Evolutionary conservation across 2,113 vertebrate genomes (phyloP), one percentile per base, ranked within the genome.

Genomic region (Phocoena sinus): DNA sequence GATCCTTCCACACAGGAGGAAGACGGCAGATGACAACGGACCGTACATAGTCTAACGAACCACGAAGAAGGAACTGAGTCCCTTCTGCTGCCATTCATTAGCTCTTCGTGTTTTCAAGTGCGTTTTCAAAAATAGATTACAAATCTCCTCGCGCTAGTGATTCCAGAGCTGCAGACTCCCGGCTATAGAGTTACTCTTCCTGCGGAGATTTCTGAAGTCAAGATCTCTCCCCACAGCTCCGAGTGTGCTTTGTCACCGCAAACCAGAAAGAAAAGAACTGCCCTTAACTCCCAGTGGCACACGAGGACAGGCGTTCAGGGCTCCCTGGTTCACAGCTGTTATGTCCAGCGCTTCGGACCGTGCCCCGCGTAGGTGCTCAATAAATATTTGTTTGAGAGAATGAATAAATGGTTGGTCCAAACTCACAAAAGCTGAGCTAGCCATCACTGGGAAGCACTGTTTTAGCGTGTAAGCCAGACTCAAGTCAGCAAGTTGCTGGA

Each of bases 401-500:
- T 6, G n/a, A 21, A 2, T 10, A 56, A 17, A n/a, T 28, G 17
- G 11, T 20, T 41, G 36, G 53, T 71, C 18, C 44, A 86, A 36
- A 65, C 14, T 31, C 80, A 60, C 50, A 38, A 50, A 68, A 60
- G 7, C 15, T 6, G 47, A 84, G 70, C 85, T 28, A 62, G 13
- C 12, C 36, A 13, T 36, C 76, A 25, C 15, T 7, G 38, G 87
- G 56, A 36, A 25, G 18, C 0, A 1, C 23, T 28, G 33, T 23
- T 41, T 33, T 4, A 17, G 90, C 9, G 1, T 88, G 58, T n/a
- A 36, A 63, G 82, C 77, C 89, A 91, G 86, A 71, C 53, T 56
- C 96, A 21, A 71, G n/a, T 96, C 96, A 91, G 77, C 95, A 77
- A 80, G 86, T 86, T 74, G 60, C 84, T 31, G 82, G 96, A 84